A percentile compares a stretch with the other conserved stretches of the same genome.
Evolutionary conservation across 2,113 vertebrate genomes (phyloP).

Genomic region (Ramphastos sulfuratus): DNA sequence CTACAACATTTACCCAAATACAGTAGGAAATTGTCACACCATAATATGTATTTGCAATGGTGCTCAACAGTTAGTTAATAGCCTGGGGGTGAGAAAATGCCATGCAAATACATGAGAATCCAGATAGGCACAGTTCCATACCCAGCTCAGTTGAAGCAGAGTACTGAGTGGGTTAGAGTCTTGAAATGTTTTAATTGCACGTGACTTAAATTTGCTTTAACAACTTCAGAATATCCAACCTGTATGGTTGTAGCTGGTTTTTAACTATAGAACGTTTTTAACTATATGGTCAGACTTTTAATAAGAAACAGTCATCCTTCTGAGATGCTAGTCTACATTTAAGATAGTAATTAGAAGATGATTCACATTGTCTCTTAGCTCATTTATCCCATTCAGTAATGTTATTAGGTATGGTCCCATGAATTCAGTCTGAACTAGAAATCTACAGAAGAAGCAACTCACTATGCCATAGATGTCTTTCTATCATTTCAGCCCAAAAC

Average conservation of each 20-base stretch:
- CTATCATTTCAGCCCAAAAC: background rate
- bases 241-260: background rate
- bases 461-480: background rate
- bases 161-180: background rate
- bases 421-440: background rate
- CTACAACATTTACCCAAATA: constrained; percentile 55
- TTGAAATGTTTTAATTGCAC: background rate
- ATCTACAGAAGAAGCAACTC: background rate
- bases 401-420: background rate
- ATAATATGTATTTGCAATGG: constrained; percentile 41
- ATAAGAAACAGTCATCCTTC: background rate
- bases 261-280: background rate
- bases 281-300: background rate
- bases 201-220: background rate
- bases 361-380: background rate
- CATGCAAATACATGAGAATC: background rate
- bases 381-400: background rate
- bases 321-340: background rate
- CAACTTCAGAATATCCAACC: background rate
- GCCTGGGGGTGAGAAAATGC: background rate
- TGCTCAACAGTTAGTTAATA: constrained; percentile 46
- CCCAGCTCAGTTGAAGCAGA: background rate
- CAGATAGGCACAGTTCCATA: background rate
- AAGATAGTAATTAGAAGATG: constrained; percentile 1
- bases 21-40: constrained; percentile 62